Evolutionary conservation across 2,113 vertebrate genomes (phyloP).

Genomic region (Myiagra hebetior): DNA sequence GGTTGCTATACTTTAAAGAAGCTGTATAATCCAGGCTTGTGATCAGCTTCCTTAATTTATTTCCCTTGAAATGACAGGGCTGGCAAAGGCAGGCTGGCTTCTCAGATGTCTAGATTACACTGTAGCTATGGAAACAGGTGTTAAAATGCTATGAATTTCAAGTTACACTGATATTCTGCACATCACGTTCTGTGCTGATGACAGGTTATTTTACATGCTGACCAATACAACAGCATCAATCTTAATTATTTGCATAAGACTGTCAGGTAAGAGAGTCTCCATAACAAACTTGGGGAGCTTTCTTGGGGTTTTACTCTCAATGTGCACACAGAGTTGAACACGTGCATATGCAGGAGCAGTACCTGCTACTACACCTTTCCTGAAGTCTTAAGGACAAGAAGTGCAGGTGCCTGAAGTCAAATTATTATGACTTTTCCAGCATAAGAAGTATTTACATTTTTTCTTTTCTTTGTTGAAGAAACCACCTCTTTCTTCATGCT

Average conservation of each 20-base stretch:
- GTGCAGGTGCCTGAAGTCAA: not conserved
- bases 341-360: not conserved
- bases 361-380: not conserved
- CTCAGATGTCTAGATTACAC: constrained; percentile 80
- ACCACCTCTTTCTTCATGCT: not conserved
- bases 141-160: constrained; percentile 82
- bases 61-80: constrained; percentile 78
- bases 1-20: constrained; percentile 71
- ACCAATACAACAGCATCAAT: constrained; percentile 59
- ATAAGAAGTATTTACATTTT: fast-evolving
- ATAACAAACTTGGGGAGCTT: not conserved
- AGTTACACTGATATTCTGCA: constrained; percentile 75
- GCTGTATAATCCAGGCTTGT: constrained; percentile 74
- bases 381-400: not conserved
- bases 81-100: constrained; percentile 74
- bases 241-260: constrained; percentile 51
- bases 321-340: not conserved
- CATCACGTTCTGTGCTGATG: constrained; percentile 64
- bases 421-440: not conserved
- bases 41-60: constrained; percentile 81
- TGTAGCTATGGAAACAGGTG: constrained; percentile 87
- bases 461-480: not conserved
- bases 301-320: not conserved
- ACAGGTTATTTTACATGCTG: constrained; percentile 73
- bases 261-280: not conserved